Evolutionary conservation across 2,888 invertebrate species (phyloP).

Genomic region (Xestia rhomboidea): DNA sequence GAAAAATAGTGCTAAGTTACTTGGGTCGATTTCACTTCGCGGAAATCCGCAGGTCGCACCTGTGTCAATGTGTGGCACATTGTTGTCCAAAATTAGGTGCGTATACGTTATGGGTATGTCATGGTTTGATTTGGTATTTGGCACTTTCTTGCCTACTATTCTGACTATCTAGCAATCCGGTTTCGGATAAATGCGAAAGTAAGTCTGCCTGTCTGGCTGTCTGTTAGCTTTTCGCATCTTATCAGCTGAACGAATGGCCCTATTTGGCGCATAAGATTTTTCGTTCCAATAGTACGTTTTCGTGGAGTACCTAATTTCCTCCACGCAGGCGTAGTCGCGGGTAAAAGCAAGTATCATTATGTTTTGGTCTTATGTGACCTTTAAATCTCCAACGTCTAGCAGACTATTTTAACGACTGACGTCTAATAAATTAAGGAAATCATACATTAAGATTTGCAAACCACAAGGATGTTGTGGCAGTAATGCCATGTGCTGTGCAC

Average conservation of each 20-base stretch:
- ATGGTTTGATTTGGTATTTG: constrained; percentile 31
- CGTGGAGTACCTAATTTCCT: not conserved
- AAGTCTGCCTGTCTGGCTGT: not conserved
- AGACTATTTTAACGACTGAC: constrained; percentile 7
- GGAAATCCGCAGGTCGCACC: constrained; percentile 36
- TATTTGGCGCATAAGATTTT: too few relatives aligned
- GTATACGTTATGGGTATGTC: constrained; percentile 10
- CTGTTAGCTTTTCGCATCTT: not conserved
- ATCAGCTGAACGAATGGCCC: not conserved
- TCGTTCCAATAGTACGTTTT: too few relatives aligned
- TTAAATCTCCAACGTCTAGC: not conserved
- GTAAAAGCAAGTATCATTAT: not conserved
- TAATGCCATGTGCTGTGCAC: not conserved
- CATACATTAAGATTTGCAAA: constrained; percentile 42
- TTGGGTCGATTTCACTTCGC: constrained; percentile 52
- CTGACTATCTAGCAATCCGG: not conserved
- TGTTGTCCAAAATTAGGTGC: constrained; percentile 16
- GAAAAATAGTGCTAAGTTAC: constrained; percentile 24
- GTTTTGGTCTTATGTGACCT: constrained; percentile 16
- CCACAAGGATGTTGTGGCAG: constrained; percentile 25
- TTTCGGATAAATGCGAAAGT: not conserved
- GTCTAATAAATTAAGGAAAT: constrained; percentile 44
- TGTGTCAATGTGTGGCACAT: constrained; percentile 8
- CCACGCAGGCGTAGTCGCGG: accelerated
- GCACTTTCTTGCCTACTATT: constrained; percentile 34